Conservation (phyloP, 1,140 invertebrate genomes). For the Hesperophylax magnus region DNA sequence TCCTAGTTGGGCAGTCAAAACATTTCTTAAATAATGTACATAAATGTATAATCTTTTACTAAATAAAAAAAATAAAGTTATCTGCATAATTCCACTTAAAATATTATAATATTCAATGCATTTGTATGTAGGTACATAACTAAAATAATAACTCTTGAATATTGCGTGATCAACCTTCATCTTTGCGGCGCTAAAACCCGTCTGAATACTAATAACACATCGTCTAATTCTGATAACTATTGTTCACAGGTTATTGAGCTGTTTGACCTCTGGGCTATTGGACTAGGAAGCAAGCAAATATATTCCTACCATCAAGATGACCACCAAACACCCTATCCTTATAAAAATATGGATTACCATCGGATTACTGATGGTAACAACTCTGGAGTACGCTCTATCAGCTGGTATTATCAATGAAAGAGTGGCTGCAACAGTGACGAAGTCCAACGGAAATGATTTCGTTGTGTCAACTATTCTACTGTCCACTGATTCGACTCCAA, state of each 20-base stretch:
- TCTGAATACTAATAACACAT: neutral
- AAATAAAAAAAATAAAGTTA: too few relatives aligned
- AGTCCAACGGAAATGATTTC: neutral
- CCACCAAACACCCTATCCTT: neutral
- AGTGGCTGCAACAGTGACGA: neutral
- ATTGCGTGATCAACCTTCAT: neutral
- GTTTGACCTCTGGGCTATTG: neutral
- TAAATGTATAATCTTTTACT: too few relatives aligned
- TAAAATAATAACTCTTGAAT: neutral
- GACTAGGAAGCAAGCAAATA: too few relatives aligned
- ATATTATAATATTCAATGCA: too few relatives aligned
- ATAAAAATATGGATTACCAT: slow-evolving; percentile 21
- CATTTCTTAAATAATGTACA: too few relatives aligned
- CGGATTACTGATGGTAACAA: neutral
- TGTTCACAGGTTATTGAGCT: neutral
- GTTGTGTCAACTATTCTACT: too few relatives aligned
- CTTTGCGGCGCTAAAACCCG: neutral
- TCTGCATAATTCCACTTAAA: too few relatives aligned
- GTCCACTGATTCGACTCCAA: neutral
- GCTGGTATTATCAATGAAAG: neutral
- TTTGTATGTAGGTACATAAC: neutral
- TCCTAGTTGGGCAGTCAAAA: too few relatives aligned
- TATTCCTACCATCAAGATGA: neutral
- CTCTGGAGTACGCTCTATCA: neutral
- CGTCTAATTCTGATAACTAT: neutral